phyloP scores from a whole-genome alignment of 2,888 invertebrate species.

The Orthonychiurus folsomi region DNA sequence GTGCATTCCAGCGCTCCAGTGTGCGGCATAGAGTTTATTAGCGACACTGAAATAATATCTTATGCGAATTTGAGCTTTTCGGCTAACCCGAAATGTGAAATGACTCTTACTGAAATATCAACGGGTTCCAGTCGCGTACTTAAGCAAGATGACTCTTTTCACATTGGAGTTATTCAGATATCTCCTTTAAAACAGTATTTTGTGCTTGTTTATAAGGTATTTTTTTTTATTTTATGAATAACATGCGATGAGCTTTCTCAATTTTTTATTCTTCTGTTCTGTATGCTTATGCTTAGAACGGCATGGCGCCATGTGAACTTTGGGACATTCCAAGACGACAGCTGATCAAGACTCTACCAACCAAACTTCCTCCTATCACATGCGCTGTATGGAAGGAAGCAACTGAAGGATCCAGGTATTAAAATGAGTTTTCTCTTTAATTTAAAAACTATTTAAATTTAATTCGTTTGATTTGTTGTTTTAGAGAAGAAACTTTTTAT shows the following conservation, averaged over 20 bases:
- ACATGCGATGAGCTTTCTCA: not conserved
- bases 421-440: not conserved
- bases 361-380: constrained; percentile 36
- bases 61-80: constrained; percentile 37
- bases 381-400: constrained; percentile 36
- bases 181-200: constrained; percentile 33
- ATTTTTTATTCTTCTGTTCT: constrained; percentile 2
- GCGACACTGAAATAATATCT: constrained; percentile 27
- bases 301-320: constrained; percentile 36
- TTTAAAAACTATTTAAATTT: not conserved
- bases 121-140: constrained; percentile 29
- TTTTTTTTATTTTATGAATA: constrained; percentile 7
- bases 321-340: constrained; percentile 37
- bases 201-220: constrained; percentile 35
- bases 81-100: constrained; percentile 38
- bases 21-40: constrained; percentile 34
- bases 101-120: constrained; percentile 29
- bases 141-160: constrained; percentile 37
- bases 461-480: not conserved
- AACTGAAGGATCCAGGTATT: constrained; percentile 26
- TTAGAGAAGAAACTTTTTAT: constrained; percentile 35
- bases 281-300: constrained; percentile 30
- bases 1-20: constrained; percentile 34
- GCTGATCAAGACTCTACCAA: constrained; percentile 34
- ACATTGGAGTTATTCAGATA: constrained; percentile 31